phyloP scores from a whole-genome alignment of 2,888 invertebrate species.

The Thecocarcelia acutangulata region DNA sequence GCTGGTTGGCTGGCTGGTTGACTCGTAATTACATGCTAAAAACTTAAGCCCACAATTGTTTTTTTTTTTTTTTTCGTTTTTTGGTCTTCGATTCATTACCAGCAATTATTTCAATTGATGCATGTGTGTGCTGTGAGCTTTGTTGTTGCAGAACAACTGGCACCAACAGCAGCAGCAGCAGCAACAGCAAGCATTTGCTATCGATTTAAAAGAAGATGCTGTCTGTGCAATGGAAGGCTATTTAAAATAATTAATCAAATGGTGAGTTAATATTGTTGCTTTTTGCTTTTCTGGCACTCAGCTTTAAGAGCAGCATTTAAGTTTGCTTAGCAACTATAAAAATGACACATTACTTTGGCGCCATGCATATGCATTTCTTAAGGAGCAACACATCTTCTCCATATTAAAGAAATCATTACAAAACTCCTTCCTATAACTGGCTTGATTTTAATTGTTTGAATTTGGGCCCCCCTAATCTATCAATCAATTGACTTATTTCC shows the following conservation, averaged over 20 bases:
- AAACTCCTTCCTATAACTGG: not conserved
- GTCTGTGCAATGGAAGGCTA: constrained; percentile 42
- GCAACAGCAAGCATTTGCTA: constrained; percentile 15
- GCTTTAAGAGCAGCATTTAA: not conserved
- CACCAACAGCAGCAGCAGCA: constrained; percentile 15
- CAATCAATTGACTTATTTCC: constrained; percentile 41
- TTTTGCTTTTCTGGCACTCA: not conserved
- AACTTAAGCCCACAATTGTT: constrained; percentile 19
- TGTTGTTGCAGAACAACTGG: constrained; percentile 2
- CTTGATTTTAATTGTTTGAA: not conserved
- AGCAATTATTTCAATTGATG: constrained; percentile 28
- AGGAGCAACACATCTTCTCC: not conserved
- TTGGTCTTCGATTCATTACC: constrained; percentile 10
- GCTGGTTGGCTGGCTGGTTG: constrained; percentile 4
- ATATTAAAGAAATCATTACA: not conserved
- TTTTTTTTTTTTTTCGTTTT: constrained; percentile 7
- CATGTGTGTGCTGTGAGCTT: not conserved
- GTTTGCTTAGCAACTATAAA: not conserved
- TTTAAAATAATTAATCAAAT: constrained; percentile 64
- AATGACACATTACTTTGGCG: not conserved
- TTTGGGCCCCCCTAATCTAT: constrained; percentile 18
- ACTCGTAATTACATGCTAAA: constrained; percentile 19
- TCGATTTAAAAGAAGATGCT: constrained; percentile 59
- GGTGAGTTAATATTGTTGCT: constrained; percentile 29
- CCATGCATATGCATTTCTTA: too few relatives aligned